Conservation (phyloP, 2,113 vertebrate genomes). For the Leptobrachium ailaonicum region DNA sequence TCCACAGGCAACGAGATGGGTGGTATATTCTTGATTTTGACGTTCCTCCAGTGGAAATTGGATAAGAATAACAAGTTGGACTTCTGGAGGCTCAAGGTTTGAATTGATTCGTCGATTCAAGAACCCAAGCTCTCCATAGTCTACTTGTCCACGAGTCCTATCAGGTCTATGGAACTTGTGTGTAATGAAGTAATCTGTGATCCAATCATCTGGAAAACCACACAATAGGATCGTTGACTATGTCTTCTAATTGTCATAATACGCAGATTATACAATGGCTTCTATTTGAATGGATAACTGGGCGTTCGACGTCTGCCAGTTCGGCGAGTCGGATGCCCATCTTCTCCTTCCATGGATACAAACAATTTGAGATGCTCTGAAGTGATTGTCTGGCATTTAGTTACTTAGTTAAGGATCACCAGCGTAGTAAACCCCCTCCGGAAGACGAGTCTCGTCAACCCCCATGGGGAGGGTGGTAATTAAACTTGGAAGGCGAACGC, state of each 20-base stretch:
- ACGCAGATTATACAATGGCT: slow-evolving; percentile 23
- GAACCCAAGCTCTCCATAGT: too few relatives aligned
- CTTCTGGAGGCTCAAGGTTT: too few relatives aligned
- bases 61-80: too few relatives aligned
- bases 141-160: too few relatives aligned
- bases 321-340: slow-evolving; percentile 35
- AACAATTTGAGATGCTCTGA: slow-evolving; percentile 54
- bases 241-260: slow-evolving; percentile 38
- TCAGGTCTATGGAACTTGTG: too few relatives aligned
- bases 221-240: neutral
- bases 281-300: too few relatives aligned
- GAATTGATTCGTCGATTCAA: too few relatives aligned
- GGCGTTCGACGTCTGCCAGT: slow-evolving; percentile 5
- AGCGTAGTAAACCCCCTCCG: slow-evolving; percentile 66
- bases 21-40: too few relatives aligned
- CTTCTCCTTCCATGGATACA: slow-evolving; percentile 24
- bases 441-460: slow-evolving; percentile 69
- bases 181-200: too few relatives aligned
- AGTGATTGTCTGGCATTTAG: slow-evolving; percentile 65
- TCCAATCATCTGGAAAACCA: too few relatives aligned
- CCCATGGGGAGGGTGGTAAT: slow-evolving; percentile 82
- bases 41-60: too few relatives aligned
- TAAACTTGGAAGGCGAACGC: slow-evolving; percentile 75
- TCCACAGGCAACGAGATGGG: too few relatives aligned
- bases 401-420: slow-evolving; percentile 77